Base-by-base conservation (phyloP, 2,113 vertebrate species). In the Nannospalax galili region DNA sequence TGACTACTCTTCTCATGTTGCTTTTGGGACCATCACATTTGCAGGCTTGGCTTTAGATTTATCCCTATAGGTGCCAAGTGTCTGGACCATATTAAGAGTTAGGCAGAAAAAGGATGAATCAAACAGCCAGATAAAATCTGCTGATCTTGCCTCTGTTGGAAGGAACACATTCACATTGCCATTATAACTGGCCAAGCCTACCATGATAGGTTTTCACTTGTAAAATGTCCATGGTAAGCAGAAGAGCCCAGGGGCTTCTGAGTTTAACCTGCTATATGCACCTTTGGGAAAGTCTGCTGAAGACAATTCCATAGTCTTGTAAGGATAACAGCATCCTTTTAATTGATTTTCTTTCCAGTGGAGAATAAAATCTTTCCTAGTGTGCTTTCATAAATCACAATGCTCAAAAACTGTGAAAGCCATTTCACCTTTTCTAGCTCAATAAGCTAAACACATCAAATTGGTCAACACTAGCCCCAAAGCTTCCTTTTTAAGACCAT, bases 231-330 rank as follows among this genome's bases (percentile, higher is more conserved):
- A 35, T 17, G 16, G 5, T 52, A 73, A 30, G 45, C 5, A 14
- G 65, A 87, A 73, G 22, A 87, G 52, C 60, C 35, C 28, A 89
- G 28, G 78, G 19, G 40, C n/a, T 73, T 82, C 35, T 28, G 16
- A 37, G 26, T 28, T 85, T 85, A 85, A 92, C 45, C n/a, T 20
- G 42, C 20, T 93, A 56, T n/a, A 24, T 45, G 24, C 9, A 37
- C 26, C 45, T 97, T 86, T 80, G 26, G 20, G 65, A 75, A 90
- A 16, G 7, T 88, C 92, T 93, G 82, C 48, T 74, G 48, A 87
- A 87, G 58, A 7, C 67, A 79, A n/a, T 35, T 88, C 8, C 42
- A 52, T 32, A 81, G 19, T 3, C 8, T 96, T 73, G 22, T 0
- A 64, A 74, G 42, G 20, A 86, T 86, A 24, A 67, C 45, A 65